Percentiles rank a stretch among this genome's conserved stretches.
Conservation (phyloP, 2,113 vertebrate species). For the Pseudopipra pipra region DNA sequence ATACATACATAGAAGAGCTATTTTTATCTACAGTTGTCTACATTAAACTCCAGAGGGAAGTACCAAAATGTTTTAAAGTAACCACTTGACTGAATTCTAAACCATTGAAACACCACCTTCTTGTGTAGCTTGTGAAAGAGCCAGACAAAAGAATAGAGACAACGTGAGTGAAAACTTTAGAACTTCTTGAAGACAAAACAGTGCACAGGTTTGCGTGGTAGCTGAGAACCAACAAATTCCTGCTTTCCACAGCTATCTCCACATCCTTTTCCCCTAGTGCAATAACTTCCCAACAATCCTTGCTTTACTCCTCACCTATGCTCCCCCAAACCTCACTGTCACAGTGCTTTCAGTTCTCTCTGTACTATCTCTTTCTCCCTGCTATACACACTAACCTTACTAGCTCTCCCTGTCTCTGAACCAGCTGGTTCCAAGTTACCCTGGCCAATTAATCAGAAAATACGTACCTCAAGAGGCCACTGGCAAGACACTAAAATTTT, state of each 20-base stretch:
- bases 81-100: neutral
- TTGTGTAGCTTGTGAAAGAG: neutral
- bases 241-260: neutral
- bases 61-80: neutral
- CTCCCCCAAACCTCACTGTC: neutral
- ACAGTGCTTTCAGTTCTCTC: neutral
- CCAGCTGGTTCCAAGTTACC: neutral
- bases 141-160: neutral
- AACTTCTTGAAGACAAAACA: neutral
- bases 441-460: neutral
- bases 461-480: neutral
- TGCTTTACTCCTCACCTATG: neutral
- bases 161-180: neutral
- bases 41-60: neutral
- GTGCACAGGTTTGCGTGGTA: accelerated
- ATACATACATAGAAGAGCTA: neutral
- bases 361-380: neutral
- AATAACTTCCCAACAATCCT: neutral
- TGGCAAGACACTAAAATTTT: neutral
- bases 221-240: neutral
- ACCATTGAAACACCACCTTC: neutral
- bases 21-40: neutral
- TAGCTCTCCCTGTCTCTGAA: neutral
- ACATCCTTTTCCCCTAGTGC: neutral
- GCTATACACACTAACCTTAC: neutral